Conservation (phyloP, 2,113 vertebrate genomes). For the Propithecus coquereli region DNA sequence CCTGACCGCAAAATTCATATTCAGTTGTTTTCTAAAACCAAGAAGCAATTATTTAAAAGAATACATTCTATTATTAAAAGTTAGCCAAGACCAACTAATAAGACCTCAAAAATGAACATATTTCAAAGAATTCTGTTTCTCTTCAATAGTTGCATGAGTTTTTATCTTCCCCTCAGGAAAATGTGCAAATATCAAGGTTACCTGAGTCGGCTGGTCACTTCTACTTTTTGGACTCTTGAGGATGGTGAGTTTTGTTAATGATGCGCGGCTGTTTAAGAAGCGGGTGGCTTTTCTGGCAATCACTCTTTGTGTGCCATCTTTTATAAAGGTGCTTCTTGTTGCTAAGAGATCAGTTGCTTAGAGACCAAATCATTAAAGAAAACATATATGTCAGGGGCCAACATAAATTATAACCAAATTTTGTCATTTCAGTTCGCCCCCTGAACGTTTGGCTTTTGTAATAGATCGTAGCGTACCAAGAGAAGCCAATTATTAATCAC, state of each 20-base stretch:
- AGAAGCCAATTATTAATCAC: constrained; percentile 54
- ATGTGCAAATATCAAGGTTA: constrained; percentile 79
- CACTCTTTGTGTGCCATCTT: constrained; percentile 83
- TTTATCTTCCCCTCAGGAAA: constrained; percentile 55
- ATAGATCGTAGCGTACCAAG: constrained; percentile 67
- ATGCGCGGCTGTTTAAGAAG: constrained; percentile 74
- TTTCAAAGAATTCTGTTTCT: constrained; percentile 57
- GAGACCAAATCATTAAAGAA: constrained; percentile 82
- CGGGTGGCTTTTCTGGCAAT: constrained; percentile 79
- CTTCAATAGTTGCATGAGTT: constrained; percentile 71
- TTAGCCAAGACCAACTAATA: constrained; percentile 68
- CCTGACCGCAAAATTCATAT: constrained; percentile 28
- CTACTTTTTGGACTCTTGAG: constrained; percentile 68
- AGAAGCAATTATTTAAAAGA: constrained; percentile 62
- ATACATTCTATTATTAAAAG: constrained; percentile 65
- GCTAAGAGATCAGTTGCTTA: constrained; percentile 91
- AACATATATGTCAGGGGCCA: constrained; percentile 82
- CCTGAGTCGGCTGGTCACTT: constrained; percentile 79
- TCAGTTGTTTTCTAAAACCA: constrained; percentile 24
- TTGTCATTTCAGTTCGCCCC: constrained; percentile 76
- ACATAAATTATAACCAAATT: constrained; percentile 79
- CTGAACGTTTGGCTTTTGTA: constrained; percentile 63
- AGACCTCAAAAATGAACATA: constrained; percentile 61
- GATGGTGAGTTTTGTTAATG: constrained; percentile 76
- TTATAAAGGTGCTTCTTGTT: constrained; percentile 89